Evolutionary conservation across 1,140 invertebrate species (phyloP), one percentile per base, ranked within the genome.

Genomic region (Aphelenchoides avenae): DNA sequence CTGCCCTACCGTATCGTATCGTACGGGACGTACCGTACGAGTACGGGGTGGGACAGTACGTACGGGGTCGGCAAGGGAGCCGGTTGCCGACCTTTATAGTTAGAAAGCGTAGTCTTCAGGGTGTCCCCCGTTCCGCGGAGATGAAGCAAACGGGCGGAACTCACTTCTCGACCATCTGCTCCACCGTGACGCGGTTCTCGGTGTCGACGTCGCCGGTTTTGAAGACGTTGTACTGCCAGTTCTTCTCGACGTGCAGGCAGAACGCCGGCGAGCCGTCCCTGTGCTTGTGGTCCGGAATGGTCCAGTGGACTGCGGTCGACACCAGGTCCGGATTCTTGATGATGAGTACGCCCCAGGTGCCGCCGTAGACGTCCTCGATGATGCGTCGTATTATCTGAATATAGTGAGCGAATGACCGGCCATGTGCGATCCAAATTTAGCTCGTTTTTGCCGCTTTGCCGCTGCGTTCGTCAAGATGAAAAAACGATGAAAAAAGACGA

Each of bases 201-300:
- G 67, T 66, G 48, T 75, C 72, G 2, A 54, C 33, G 37, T 60
- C 52, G 9, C 72, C 72, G 1, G 71, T 74, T 54, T 76, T 76
- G 46, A 75, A 75, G 5, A 75, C 63, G 54, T 75, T 75, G 51
- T 76, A 75, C 49, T 75, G 72, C 71, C 71, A 72, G n/a, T 56
- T 51, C n/a, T 50, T 61, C 40, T 50, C 60, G 13, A 72, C 61
- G n/a, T 58, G 40, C 5, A 75, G 54, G 48, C 72, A 75, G 43
- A 75, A 75, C 11, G 72, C 72, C 3, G 70, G 52, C 3, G 66
- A 59, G 18, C 71, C 73, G 34, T 75, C 72, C 7, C 41, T 31
- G 50, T 73, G 70, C 42, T 57, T 66, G 31, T 68, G 67, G 29
- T 75, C 72, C 3, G 72, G 72, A 50, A 75, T 74, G 26, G 72